These are phyloP conservation scores for Charaxes varanes DNA, from an alignment of 1,140 invertebrate genomes.

Conservation along the genomic window DNA sequence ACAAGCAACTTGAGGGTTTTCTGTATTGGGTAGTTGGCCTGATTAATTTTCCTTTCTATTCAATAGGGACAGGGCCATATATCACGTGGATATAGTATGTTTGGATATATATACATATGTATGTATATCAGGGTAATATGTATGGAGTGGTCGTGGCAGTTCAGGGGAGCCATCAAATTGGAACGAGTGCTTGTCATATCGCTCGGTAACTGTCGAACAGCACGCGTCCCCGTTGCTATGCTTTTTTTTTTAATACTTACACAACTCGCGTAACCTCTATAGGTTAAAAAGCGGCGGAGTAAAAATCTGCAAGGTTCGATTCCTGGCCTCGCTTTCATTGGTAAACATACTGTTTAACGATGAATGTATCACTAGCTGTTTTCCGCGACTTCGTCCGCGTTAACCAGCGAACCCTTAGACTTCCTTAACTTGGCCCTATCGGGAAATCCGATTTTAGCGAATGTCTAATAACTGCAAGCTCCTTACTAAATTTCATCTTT, in stretches of 20 bases:
- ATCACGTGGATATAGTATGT: conserved; percentile 6
- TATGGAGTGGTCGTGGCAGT: conserved; percentile 16
- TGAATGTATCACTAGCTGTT: too few species aligned
- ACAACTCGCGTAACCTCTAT: too few species aligned
- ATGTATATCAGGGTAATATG: conserved; percentile 2
- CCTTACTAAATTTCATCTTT: too few species aligned
- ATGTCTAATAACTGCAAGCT: too few species aligned
- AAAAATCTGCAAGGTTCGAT: too few species aligned
- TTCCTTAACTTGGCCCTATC: too few species aligned
- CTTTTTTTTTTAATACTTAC: neutral
- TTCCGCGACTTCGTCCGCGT: too few species aligned
- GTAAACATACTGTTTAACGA: too few species aligned
- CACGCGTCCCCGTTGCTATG: conserved; percentile 20
- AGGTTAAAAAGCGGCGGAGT: too few species aligned
- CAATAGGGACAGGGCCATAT: conserved; percentile 13
- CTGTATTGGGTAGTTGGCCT: conserved; percentile 17
- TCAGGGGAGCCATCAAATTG: conserved; percentile 26
- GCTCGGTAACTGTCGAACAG: conserved; percentile 24
- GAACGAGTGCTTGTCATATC: conserved; percentile 30
- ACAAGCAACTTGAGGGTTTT: conserved; percentile 15
- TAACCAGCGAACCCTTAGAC: too few species aligned
- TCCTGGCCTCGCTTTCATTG: too few species aligned
- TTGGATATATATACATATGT: conserved; percentile 5
- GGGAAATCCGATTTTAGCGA: too few species aligned
- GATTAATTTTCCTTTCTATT: conserved; percentile 22